Evolutionary conservation across 2,888 invertebrate species (phyloP), one percentile per base, ranked within the genome.

Genomic region (Synergus umbraculus): DNA sequence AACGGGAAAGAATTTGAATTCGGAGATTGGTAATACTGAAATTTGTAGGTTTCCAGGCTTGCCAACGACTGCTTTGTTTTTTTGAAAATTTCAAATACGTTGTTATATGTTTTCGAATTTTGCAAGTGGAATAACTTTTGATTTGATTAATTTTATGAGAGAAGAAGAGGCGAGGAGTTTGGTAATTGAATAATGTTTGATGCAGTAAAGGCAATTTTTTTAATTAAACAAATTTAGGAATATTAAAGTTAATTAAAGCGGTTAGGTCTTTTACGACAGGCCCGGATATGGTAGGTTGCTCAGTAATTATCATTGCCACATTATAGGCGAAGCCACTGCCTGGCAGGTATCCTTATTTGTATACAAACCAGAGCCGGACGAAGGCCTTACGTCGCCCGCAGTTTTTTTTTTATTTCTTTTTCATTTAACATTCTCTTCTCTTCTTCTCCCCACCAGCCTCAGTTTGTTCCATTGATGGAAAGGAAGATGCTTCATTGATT

Each of bases 271-370:
- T 73, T 73, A 49, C 69, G 69, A 69, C 46, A 29, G 73, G 73
- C 12, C 54, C 73, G 37, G 73, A 73, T 73, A 73, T 73, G 73
- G 73, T 73, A 73, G 73, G 73, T 73, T 73, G 73, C 12, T 73
- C 73, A 73, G 73, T 73, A 73, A 73, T 73, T 73, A 73, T 73
- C 73, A 73, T 73, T 73, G 73, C 73, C 73, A 73, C 73, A 73
- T 73, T 73, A 73, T 73, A 73, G 54, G 54, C 73, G 73, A 73
- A 73, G 73, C 54, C 37, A 73, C n/a, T 58, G 54, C 41, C 54
- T 73, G 73, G 54, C 54, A 73, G 73, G 73, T 73, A 73, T 58
- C 73, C 73, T 73, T 73, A 73, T 73, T 73, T 73, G 73, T 73
- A 73, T 73, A 73, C 54, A 73, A 73, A 73, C 73, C 73, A 73